Evolutionary conservation across 2,113 vertebrate genomes (phyloP).

Genomic region (Hucho hucho): DNA sequence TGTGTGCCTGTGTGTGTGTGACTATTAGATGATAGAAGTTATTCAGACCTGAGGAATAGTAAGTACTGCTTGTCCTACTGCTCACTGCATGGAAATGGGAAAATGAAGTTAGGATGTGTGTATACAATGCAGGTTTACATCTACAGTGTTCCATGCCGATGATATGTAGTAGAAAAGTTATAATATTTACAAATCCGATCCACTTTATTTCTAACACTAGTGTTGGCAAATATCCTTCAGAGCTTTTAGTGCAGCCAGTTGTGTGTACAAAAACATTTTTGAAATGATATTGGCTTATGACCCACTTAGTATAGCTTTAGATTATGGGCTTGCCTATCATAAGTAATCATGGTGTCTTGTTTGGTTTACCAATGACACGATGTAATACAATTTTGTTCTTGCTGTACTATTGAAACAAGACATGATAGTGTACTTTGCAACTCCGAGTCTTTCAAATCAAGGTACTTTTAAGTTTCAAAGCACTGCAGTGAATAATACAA

Average conservation of each 20-base stretch:
- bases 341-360: constrained; percentile 6
- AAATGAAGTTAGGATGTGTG: background rate
- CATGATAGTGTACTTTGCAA: too few species aligned
- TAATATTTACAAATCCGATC: constrained; percentile 32
- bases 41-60: too few species aligned
- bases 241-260: constrained; percentile 29
- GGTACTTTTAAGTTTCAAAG: too few species aligned
- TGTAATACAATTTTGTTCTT: constrained; percentile 4
- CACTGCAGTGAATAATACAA: too few species aligned
- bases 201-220: constrained; percentile 32
- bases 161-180: constrained; percentile 23
- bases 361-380: constrained; percentile 12
- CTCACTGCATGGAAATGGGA: background rate
- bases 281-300: constrained; percentile 13
- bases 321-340: background rate
- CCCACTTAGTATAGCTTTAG: background rate
- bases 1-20: background rate
- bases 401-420: background rate
- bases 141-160: constrained; percentile 6
- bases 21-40: too few species aligned
- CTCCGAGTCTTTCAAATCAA: too few species aligned
- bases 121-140: constrained; percentile 24
- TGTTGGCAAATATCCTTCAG: constrained; percentile 33
- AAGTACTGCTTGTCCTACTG: background rate
- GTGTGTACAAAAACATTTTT: constrained; percentile 25